phyloP scores from a whole-genome alignment of 1,140 invertebrate species.

The Rhagoletis pomonella region DNA sequence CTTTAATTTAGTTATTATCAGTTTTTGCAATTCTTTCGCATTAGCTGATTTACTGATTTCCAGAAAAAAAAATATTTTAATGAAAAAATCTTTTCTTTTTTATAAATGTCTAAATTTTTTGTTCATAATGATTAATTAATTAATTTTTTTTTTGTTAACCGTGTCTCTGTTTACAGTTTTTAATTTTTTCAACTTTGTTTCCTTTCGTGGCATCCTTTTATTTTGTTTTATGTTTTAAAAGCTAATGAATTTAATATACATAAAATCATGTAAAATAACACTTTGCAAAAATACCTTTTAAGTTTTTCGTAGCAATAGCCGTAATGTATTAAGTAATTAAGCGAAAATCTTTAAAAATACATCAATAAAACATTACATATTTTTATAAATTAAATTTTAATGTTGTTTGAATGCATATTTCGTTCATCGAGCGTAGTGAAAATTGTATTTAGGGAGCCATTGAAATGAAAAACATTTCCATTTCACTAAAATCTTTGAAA shows the following conservation, averaged over 20 bases:
- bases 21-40: background rate
- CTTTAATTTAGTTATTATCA: constrained; percentile 32
- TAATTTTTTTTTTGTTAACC: constrained; percentile 4
- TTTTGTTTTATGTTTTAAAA: constrained; percentile 14
- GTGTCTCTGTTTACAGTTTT: background rate
- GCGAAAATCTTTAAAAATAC: constrained; percentile 42
- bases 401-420: background rate
- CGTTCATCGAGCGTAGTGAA: too few relatives aligned
- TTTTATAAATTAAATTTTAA: constrained; percentile 11
- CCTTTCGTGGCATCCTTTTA: background rate
- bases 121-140: background rate
- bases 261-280: constrained; percentile 23
- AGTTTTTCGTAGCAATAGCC: constrained; percentile 28
- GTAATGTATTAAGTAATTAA: constrained; percentile 40
- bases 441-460: too few relatives aligned
- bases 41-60: background rate
- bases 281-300: constrained; percentile 21
- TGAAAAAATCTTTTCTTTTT: background rate
- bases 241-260: background rate
- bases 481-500: too few relatives aligned
- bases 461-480: too few relatives aligned
- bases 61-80: background rate
- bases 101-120: background rate
- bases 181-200: background rate
- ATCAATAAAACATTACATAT: constrained; percentile 52